phyloP scores from a whole-genome alignment of 2,113 vertebrate species.

The Columba livia region DNA sequence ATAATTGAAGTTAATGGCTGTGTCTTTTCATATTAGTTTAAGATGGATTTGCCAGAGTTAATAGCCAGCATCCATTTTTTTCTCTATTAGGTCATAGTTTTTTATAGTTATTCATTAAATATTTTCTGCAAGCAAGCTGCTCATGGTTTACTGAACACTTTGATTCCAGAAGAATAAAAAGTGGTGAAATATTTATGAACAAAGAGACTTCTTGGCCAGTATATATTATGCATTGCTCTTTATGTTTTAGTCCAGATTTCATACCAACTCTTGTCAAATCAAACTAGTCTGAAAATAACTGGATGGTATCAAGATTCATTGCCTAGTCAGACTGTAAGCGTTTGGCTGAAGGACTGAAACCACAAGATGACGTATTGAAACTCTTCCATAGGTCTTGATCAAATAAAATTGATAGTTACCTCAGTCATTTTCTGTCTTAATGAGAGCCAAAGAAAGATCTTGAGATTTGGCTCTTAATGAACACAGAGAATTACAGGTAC shows the following conservation, averaged over 20 bases:
- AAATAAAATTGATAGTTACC: background rate
- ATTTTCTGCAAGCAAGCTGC: background rate
- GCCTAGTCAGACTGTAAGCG: background rate
- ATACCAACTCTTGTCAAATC: background rate
- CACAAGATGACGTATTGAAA: background rate
- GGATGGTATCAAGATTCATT: background rate
- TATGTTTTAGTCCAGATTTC: background rate
- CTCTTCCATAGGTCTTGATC: background rate
- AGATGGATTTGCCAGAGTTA: background rate
- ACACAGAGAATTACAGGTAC: background rate
- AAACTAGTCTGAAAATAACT: background rate
- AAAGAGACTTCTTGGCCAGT: background rate
- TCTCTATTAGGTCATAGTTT: background rate
- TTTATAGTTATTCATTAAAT: background rate
- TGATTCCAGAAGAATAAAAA: background rate
- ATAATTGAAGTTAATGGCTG: background rate
- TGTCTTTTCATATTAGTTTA: background rate
- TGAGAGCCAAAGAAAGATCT: background rate
- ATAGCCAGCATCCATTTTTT: background rate
- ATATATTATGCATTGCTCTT: background rate
- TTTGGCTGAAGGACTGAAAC: background rate
- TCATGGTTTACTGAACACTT: background rate
- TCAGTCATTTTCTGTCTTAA: slow-evolving; percentile 9
- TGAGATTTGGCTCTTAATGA: background rate
- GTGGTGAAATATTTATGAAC: background rate